Evolutionary conservation across 2,113 vertebrate genomes (phyloP), one percentile per base, ranked within the genome.

Genomic region (Aspiorhynchus laticeps): DNA sequence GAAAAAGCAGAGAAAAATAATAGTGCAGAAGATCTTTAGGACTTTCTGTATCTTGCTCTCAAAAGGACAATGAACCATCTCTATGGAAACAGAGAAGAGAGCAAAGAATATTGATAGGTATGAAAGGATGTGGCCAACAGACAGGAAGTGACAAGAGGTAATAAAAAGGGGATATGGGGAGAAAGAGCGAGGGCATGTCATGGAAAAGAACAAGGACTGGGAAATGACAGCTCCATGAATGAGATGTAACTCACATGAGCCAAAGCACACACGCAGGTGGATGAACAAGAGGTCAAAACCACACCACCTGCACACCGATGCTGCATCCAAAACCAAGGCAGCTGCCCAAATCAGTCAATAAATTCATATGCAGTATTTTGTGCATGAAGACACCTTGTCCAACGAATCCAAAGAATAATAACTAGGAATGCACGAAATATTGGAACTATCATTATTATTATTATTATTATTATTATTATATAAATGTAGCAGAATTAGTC

Each of bases 51-150:
- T 75, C 84, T 88, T 14, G 33, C 82, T 15, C 86, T 85, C 75
- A 88, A 94, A 92, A 87, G 87, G 93, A 93, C 88, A 92, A 90
- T 86, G 89, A 93, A 91, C 83, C 90, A 92, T 91, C 89, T 85
- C 86, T 92, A 89, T 92, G 88, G 90, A 91, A 87, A 93, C 88
- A 93, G 89, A 92, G 90, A 89, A 80, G 53, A 84, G 63, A 79
- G 46, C 56, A 56, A 56, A 84, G 86, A 89, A 93, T 93, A 93
- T 94, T 92, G 76, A 84, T 83, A 91, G 69, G 67, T 74, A 88
- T 83, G 84, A 90, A 92, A 86, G 88, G 83, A 86, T 91, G 88
- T 88, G 74, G 84, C 67, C 6, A 19, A 46, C 38, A 56, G 87
- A 90, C 90, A 86, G 85, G 88, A 90, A 86, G 82, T 36, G 85